Percentiles rank a stretch among this genome's conserved stretches.
Evolutionary conservation across 2,888 invertebrate species (phyloP).

Genomic region (Anticlea derivata): DNA sequence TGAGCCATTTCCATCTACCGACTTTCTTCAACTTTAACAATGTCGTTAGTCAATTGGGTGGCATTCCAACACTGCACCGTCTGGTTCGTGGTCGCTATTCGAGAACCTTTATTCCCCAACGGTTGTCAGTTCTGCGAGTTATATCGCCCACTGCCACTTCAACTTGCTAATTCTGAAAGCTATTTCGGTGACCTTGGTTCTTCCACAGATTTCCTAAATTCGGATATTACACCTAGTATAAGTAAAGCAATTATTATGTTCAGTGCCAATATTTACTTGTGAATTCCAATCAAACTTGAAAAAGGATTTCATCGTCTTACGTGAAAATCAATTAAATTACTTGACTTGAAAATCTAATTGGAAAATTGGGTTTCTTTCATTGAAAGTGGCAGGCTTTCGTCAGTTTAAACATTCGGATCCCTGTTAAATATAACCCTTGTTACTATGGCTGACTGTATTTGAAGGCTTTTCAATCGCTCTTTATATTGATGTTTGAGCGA

Average conservation of each 20-base stretch:
- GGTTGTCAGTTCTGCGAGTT: too few relatives aligned
- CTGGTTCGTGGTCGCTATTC: too few relatives aligned
- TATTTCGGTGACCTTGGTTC: too few relatives aligned
- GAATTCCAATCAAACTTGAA: constrained; percentile 29
- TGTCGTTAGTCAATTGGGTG: too few relatives aligned
- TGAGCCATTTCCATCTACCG: too few relatives aligned
- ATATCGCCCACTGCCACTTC: too few relatives aligned
- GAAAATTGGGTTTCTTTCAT: constrained; percentile 43
- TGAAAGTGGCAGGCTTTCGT: constrained; percentile 22
- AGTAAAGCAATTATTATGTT: constrained; percentile 1
- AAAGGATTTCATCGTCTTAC: constrained; percentile 21
- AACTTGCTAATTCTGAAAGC: too few relatives aligned
- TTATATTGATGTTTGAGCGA: constrained; percentile 16
- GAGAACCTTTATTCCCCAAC: too few relatives aligned
- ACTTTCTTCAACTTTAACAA: too few relatives aligned
- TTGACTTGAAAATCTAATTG: constrained; percentile 29
- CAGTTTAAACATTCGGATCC: constrained; percentile 23
- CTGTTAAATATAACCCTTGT: constrained; percentile 31
- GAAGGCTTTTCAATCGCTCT: constrained; percentile 30
- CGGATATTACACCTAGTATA: too few relatives aligned
- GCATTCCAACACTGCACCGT: too few relatives aligned
- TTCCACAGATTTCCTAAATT: too few relatives aligned
- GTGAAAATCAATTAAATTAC: constrained; percentile 33
- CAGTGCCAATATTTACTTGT: constrained; percentile 17
- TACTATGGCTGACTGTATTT: constrained; percentile 29